Percentiles rank a stretch among this genome's conserved stretches.
Conservation (phyloP, 1,140 invertebrate genomes). For the Plectrocnemia conspersa region DNA sequence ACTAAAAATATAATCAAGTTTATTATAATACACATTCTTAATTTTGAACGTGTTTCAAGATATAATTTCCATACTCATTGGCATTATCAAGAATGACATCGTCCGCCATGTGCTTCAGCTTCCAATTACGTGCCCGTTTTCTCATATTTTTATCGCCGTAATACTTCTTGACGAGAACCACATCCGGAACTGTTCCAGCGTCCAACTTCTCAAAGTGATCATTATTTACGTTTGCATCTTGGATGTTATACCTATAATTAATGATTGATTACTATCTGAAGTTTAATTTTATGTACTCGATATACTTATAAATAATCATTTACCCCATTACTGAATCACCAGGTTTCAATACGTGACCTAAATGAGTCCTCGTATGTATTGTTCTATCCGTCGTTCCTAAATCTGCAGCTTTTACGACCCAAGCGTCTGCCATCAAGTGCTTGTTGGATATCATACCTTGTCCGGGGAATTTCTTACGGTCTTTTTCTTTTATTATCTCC, state of each 20-base stretch:
- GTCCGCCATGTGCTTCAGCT: constrained; percentile 78
- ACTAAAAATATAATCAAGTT: constrained; percentile 49
- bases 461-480: constrained; percentile 74
- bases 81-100: constrained; percentile 68
- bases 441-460: constrained; percentile 81
- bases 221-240: constrained; percentile 89
- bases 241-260: constrained; percentile 73
- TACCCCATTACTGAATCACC: constrained; percentile 92
- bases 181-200: constrained; percentile 72
- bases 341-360: constrained; percentile 88
- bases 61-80: constrained; percentile 64
- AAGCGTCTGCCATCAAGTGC: constrained; percentile 90
- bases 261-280: background rate
- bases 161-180: constrained; percentile 90
- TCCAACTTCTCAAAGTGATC: constrained; percentile 79
- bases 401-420: constrained; percentile 86
- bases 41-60: too few species aligned
- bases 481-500: constrained; percentile 74
- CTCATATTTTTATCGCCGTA: constrained; percentile 71
- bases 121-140: constrained; percentile 81
- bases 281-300: background rate
- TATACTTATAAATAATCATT: constrained; percentile 9
- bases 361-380: constrained; percentile 84
- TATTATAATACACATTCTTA: background rate
- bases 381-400: constrained; percentile 78